Conservation (phyloP, 2,797 vertebrate genomes). For the Phyllotis vaccarum region DNA sequence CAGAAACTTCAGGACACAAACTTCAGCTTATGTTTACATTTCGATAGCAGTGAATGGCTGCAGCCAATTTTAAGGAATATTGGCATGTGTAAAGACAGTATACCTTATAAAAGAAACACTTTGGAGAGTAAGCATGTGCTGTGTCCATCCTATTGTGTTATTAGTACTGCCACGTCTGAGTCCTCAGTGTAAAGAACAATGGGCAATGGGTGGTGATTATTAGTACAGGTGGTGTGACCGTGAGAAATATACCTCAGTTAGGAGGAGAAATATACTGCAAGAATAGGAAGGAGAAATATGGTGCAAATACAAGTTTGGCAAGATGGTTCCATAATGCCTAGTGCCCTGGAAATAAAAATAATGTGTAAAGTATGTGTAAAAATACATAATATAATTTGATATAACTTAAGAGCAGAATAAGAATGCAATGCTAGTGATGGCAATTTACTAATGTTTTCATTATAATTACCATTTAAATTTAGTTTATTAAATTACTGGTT, state of each 20-base stretch:
- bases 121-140: neutral
- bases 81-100: neutral
- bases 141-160: neutral
- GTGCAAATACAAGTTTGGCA: neutral
- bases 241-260: too few species aligned
- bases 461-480: neutral
- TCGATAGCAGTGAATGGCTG: too few species aligned
- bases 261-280: too few species aligned
- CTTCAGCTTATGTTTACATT: too few species aligned
- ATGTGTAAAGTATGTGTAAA: neutral
- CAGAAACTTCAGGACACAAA: too few species aligned
- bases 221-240: neutral
- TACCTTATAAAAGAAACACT: neutral
- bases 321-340: too few species aligned
- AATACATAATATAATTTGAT: neutral
- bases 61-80: neutral
- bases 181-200: neutral
- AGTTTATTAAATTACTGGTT: neutral
- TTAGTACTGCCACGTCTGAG: neutral
- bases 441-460: neutral
- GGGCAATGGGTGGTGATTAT: neutral
- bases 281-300: neutral
- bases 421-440: neutral
- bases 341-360: neutral
- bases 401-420: neutral